These are phyloP conservation scores for Thumatha senex DNA, from an alignment of 2,888 invertebrate genomes.

Conservation along the genomic window DNA sequence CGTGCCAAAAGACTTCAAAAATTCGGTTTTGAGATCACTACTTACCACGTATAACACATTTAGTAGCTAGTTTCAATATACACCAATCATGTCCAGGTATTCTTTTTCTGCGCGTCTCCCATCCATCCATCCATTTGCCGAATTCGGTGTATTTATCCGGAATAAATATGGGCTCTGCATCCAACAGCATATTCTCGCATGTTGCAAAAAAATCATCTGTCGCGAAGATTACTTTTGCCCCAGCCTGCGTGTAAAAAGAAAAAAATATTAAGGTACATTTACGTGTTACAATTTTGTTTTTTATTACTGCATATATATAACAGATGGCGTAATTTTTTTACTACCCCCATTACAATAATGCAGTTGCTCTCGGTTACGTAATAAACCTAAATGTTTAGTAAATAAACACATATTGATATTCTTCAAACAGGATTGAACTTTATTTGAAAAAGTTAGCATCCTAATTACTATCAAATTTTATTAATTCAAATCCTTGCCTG, in stretches of 20 bases:
- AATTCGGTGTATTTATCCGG: constrained; percentile 83
- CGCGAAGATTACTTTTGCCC: constrained; percentile 83
- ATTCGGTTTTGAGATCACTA: too few relatives aligned
- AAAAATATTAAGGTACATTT: not conserved
- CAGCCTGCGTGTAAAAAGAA: constrained; percentile 63
- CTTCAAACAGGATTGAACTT: too few relatives aligned
- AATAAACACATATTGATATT: too few relatives aligned
- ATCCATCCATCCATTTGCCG: constrained; percentile 88
- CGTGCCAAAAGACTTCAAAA: too few relatives aligned
- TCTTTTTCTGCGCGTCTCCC: constrained; percentile 86
- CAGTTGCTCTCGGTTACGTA: too few relatives aligned
- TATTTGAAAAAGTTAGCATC: too few relatives aligned
- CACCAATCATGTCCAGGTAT: constrained; percentile 86
- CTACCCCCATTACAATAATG: too few relatives aligned
- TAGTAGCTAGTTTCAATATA: constrained; percentile 81
- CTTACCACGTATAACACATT: constrained; percentile 79
- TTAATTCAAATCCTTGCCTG: too few relatives aligned
- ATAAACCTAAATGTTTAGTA: too few relatives aligned
- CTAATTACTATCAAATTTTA: too few relatives aligned
- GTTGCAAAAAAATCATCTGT: constrained; percentile 86
- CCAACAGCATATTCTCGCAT: constrained; percentile 83
- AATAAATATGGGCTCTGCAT: constrained; percentile 81
- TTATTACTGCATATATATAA: too few relatives aligned
- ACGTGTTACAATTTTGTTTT: not conserved
- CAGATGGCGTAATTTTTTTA: too few relatives aligned